phyloP scores from a whole-genome alignment of 2,888 invertebrate species.

The Euclidia mi region DNA sequence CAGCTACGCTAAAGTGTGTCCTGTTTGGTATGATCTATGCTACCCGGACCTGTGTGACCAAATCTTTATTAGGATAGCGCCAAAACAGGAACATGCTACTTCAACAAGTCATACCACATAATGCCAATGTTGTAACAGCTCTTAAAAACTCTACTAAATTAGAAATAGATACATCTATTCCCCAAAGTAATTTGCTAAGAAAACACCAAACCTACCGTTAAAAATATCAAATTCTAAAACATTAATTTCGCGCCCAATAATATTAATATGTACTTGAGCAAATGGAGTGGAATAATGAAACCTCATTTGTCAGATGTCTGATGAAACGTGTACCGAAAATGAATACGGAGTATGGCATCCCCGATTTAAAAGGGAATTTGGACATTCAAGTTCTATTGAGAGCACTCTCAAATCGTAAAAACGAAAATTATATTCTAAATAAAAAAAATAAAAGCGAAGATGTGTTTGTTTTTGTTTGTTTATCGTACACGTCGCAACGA shows the following conservation, averaged over 20 bases:
- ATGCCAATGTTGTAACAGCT: too few relatives aligned
- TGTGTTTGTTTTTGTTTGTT: too few relatives aligned
- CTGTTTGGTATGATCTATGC: too few relatives aligned
- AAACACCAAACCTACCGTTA: background rate
- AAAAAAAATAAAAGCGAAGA: too few relatives aligned
- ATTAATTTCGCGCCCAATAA: background rate
- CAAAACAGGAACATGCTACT: too few relatives aligned
- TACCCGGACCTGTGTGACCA: too few relatives aligned
- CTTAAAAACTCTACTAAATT: too few relatives aligned
- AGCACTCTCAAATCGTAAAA: background rate
- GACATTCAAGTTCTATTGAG: slow-evolving; percentile 5
- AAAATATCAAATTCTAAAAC: background rate
- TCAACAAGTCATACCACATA: too few relatives aligned
- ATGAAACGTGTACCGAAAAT: slow-evolving; percentile 27
- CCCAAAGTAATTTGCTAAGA: background rate
- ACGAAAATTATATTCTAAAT: background rate
- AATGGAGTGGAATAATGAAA: slow-evolving; percentile 43
- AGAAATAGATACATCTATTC: too few relatives aligned
- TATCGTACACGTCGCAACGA: too few relatives aligned
- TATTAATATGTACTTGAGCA: slow-evolving; percentile 5
- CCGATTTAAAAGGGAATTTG: background rate
- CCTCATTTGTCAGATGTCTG: slow-evolving; percentile 33
- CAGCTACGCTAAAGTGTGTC: too few relatives aligned
- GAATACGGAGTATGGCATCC: slow-evolving; percentile 18
- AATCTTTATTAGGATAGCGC: too few relatives aligned